Evolutionary conservation across 2,113 vertebrate species (phyloP), one percentile per base, ranked within the genome.

Genomic region (Sceloporus undulatus): DNA sequence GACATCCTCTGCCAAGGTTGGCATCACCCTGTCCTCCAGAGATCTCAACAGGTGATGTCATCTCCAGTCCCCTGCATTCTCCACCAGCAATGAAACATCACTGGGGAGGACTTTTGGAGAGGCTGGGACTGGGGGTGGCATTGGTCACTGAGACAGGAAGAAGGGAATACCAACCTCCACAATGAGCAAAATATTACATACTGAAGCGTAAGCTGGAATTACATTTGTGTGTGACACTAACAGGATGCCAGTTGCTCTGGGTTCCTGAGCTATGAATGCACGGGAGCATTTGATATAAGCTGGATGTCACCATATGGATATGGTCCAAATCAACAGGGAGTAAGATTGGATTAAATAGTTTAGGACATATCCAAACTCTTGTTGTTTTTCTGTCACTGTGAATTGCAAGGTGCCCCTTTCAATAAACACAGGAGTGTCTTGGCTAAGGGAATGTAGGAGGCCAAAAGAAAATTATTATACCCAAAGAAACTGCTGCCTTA

Each of bases 401-500:
- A 77, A 75, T 76, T 23, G 38, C 38, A 77, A 88, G 73, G 38
- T 68, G 62, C 42, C 65, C 70, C n/a, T 25, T 78, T 25, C 34
- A 78, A 59, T 29, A 68, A 77, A 40, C 62, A 56, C 11, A 29
- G 73, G 62, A 34, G 75, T 29, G 10, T 27, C 68, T 71, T 27
- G 66, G 62, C 62, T 27, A 84, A 78, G 14, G n/a, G 68, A 62
- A 74, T 81, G 29, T 8, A 21, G 65, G 62, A 77, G 87, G 40
- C 78, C 85, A 48, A 66, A 82, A 82, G 52, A 66, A 52, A 38
- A 59, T 48, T 71, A 77, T 83, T 88, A 68, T 78, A 38, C 40
- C 21, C 54, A 83, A n/a, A 83, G 52, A 82, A 84, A 81, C 54
- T 83, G 74, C 23, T 68, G 62, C 16, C 48, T 88, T 78, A 83